Base-by-base conservation (phyloP, 2,113 vertebrate species). In the Gymnogyps californianus region DNA sequence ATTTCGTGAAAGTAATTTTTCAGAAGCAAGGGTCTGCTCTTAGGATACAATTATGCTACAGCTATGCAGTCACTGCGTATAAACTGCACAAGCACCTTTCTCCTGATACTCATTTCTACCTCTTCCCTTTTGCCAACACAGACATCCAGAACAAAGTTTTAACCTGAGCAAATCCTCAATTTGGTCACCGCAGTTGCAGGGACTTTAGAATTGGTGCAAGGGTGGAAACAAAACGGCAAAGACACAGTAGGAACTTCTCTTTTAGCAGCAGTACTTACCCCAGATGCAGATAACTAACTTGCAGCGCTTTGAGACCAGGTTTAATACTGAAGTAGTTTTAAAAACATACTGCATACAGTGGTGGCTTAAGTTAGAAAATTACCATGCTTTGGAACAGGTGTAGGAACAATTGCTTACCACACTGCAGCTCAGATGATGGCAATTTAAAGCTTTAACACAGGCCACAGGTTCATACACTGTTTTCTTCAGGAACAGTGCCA, bases 151-250 rank as follows among this genome's bases (percentile, higher is more conserved):
- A 42, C 6, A 31, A 52, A 76, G 46, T 34, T 84, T 65, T 42
- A 91, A 36, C 7, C 28, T 71, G 11, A 71, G 32, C 7, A 85
- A 67, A 46, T 46, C 44, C 22, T 59, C 4, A 0, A 34, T n/a
- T 67, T 44, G 36, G 26, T 64, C 57, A 57, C 26, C 0, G 0
- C 4, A 47, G 24, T 5, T 31, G 9, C 2, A 2, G 11, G 7
- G 44, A 52, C 21, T 85, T 61, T 2, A 31, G 29, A 80, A 80
- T 0, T 19, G 13, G 34, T 29, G 1, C 28, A 83, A 34, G 21
- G 1, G 2, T 65, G 40, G 44, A 92, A 93, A 92, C 24, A 54
- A 59, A 84, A 22, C 7, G 86, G 34, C 17, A 76, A 76, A 86
- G 24, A 69, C 18, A 59, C 6, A 46, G 10, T 18, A 62, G 22